Conservation (phyloP, 64 coral and sea anemone genomes). For the Actinia equina region DNA sequence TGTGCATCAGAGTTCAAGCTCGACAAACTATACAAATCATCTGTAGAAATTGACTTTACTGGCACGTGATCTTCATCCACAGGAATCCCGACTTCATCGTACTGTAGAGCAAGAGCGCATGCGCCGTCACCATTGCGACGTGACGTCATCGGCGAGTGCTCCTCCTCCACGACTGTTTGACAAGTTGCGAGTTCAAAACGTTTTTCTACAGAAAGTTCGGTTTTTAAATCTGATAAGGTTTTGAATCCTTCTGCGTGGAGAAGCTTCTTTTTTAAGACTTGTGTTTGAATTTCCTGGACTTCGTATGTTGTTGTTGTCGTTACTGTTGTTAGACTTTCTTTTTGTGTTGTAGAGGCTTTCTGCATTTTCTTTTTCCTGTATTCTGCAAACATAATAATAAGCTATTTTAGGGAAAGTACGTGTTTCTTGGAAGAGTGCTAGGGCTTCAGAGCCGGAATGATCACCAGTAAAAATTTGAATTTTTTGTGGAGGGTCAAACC, state of each 20-base stretch:
- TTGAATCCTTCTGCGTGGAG: neutral
- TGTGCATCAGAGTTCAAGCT: neutral
- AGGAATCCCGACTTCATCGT: neutral
- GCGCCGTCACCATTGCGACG: neutral
- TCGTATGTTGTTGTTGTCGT: slow-evolving; percentile 2
- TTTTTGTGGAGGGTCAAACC: no score
- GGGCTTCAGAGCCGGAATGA: no score
- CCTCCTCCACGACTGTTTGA: neutral
- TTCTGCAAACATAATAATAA: neutral
- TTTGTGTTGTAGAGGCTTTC: neutral
- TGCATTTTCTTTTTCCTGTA: neutral
- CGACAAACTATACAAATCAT: slow-evolving; percentile 50
- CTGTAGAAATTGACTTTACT: slow-evolving; percentile 45
- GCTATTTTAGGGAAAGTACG: no score
- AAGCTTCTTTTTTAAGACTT: slow-evolving; percentile 2
- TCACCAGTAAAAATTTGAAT: no score
- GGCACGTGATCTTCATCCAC: neutral
- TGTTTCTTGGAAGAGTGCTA: no score
- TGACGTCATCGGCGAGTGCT: slow-evolving; percentile 12
- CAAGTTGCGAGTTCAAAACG: neutral
- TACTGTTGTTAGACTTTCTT: slow-evolving; percentile 4
- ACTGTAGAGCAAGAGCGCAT: neutral
- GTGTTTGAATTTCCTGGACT: slow-evolving; percentile 16
- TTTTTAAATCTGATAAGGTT: neutral
- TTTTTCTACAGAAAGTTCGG: neutral